Conservation (phyloP, 2,797 vertebrate species). For the Coregonus ussuriensis region DNA sequence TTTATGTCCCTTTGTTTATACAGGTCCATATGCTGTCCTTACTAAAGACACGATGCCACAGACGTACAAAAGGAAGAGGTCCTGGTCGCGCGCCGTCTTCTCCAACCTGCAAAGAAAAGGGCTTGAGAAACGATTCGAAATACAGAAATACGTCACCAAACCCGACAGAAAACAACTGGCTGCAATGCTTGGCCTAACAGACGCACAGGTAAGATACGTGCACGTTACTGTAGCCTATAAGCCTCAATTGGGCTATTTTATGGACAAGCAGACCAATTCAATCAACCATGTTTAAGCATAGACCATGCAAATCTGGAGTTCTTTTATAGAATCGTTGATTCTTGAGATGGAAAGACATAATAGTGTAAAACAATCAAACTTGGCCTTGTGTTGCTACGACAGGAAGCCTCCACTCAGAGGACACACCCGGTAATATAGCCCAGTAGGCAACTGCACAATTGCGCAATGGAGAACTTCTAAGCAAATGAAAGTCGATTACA, state of each 20-base stretch:
- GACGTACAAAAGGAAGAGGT: slow-evolving; percentile 96
- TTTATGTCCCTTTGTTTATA: background rate
- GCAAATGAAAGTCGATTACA: slow-evolving; percentile 78
- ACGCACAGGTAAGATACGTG: slow-evolving; percentile 86
- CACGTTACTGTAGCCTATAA: background rate
- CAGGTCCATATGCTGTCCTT: slow-evolving; percentile 94
- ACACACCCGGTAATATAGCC: slow-evolving; percentile 29
- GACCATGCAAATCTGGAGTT: background rate
- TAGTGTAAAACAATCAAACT: background rate
- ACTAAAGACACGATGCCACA: slow-evolving; percentile 99
- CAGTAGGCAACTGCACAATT: slow-evolving; percentile 47
- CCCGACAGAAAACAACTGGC: slow-evolving; percentile 97
- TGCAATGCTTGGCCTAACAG: slow-evolving; percentile 96
- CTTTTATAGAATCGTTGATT: background rate
- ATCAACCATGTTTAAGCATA: background rate
- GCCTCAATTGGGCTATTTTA: background rate
- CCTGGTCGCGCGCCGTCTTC: slow-evolving; percentile 97
- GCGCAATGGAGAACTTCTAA: slow-evolving; percentile 66
- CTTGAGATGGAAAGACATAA: background rate
- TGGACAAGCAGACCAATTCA: background rate
- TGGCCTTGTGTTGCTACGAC: slow-evolving; percentile 2
- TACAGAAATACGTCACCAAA: slow-evolving; percentile 99
- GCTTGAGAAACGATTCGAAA: slow-evolving; percentile 96
- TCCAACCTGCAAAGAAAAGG: slow-evolving; percentile 98
- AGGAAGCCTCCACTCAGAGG: slow-evolving; percentile 19